Conservation (phyloP, 2,797 vertebrate species). For the Molothrus ater region DNA sequence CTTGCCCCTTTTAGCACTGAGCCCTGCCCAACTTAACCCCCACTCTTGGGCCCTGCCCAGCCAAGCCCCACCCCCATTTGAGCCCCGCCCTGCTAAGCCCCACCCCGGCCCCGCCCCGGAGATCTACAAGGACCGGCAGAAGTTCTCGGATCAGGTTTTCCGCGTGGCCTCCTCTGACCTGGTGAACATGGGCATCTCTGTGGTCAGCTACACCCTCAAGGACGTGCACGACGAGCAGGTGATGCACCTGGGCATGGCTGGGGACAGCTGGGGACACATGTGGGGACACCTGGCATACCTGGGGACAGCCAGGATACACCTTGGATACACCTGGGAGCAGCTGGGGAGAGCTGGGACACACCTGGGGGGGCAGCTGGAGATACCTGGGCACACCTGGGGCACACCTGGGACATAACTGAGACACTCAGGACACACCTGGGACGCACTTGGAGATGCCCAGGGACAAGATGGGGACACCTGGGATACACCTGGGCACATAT, state of each 20-base stretch:
- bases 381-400: not conserved
- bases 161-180: slow-evolving; percentile 96
- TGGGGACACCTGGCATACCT: not conserved
- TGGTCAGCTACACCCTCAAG: slow-evolving; percentile 96
- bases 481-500: not conserved
- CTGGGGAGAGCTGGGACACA: not conserved
- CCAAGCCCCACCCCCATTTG: too few species aligned
- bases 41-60: rapidly evolving
- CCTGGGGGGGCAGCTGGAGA: not conserved
- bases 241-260: not conserved
- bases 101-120: slow-evolving; percentile 64
- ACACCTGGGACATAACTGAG: too few species aligned
- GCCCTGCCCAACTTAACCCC: not conserved
- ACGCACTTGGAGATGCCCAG: not conserved
- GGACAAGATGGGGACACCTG: not conserved
- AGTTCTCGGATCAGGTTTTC: slow-evolving; percentile 96
- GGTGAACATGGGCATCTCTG: slow-evolving; percentile 96
- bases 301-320: not conserved
- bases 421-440: not conserved
- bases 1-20: not conserved
- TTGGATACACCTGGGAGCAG: too few species aligned
- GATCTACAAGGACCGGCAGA: slow-evolving; percentile 96
- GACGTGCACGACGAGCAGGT: slow-evolving; percentile 79
- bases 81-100: not conserved
- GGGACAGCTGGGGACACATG: not conserved